phyloP scores from a whole-genome alignment of 37 sponge, comb jelly and placozoan genomes.

The Agelas oroides region DNA sequence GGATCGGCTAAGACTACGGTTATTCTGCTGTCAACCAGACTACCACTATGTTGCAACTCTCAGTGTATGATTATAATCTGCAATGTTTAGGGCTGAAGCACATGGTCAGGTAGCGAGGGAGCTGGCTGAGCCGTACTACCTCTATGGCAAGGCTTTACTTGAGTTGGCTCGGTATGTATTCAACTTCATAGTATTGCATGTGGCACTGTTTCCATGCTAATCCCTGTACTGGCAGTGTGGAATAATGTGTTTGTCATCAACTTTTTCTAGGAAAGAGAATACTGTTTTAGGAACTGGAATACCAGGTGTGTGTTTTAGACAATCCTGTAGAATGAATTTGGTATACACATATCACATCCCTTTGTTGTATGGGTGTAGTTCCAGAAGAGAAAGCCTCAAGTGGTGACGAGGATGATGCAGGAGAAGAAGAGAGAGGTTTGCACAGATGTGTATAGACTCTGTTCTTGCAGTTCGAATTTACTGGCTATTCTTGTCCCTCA shows the following conservation, averaged over 20 bases:
- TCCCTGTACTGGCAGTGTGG: no score
- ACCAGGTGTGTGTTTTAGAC: constrained; percentile 32
- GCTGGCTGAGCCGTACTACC: constrained; percentile 84
- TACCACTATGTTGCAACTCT: no score
- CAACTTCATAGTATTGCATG: not conserved
- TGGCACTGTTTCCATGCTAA: no score
- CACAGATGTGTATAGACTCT: no score
- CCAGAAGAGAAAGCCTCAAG: constrained; percentile 9
- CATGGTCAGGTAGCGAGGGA: constrained; percentile 69
- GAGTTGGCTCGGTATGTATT: constrained; percentile 64
- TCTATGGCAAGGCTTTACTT: constrained; percentile 84
- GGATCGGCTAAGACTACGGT: no score
- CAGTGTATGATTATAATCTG: no score
- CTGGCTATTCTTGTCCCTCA: no score
- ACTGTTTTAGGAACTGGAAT: constrained; percentile 61
- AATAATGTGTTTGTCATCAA: no score
- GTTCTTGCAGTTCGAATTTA: no score
- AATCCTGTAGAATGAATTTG: not conserved
- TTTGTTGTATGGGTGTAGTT: not conserved
- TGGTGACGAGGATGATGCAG: constrained; percentile 20
- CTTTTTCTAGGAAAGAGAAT: constrained; percentile 9
- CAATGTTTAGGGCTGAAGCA: not conserved
- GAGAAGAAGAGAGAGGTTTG: no score
- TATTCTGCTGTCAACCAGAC: no score
- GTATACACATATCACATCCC: no score